Base-by-base conservation (phyloP, 2,888 invertebrate species). In the Agriopis aurantiaria region DNA sequence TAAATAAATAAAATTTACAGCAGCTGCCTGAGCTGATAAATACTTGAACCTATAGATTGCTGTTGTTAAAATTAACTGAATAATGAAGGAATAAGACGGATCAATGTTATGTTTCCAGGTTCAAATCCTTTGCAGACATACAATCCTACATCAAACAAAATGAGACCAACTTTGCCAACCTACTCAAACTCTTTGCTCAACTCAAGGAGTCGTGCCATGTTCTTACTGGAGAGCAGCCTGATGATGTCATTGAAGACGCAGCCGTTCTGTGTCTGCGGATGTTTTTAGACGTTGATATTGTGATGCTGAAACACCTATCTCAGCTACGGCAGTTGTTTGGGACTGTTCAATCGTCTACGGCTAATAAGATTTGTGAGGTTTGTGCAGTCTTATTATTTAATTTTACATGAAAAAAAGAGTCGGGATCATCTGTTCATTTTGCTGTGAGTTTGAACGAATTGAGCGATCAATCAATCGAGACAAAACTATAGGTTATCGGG, bases 181-280 rank as follows among this genome's bases (percentile, higher is more conserved):
- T 94, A 74, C 69, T 95, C 70, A 82, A 90, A 73, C 80, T 83
- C 1, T 77, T 93, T 10, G 71, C 80, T 23, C 75, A 87, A 74
- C 75, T 91, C 53, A 88, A 92, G 81, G 88, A 86, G 57, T 78
- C 85, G 57, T 85, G 92, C 62, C 89, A 87, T 72, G 80, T 90
- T 60, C 84, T 95, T 71, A 93, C 95, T 33, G 95, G 89, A 33
- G 96, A 96, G 55, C 95, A 95, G 75, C 79, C 95, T 48, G 88
- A 94, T 73, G 95, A 95, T 70, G 88, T 96, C 8, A 90, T 96
- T 9, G 96, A 97, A 78, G 96, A 96, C 85, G 95, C 96, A 0
- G 86, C 96, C 0, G 88, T 97, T 0, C 95, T 95, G 78, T 88
- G 96, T 0, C 88, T 97, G 3, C 91, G 95, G 77, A 88, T 96